These are phyloP conservation scores for Eulemur macaco DNA, from an alignment of 2,113 vertebrate genomes.

Conservation along the genomic window DNA sequence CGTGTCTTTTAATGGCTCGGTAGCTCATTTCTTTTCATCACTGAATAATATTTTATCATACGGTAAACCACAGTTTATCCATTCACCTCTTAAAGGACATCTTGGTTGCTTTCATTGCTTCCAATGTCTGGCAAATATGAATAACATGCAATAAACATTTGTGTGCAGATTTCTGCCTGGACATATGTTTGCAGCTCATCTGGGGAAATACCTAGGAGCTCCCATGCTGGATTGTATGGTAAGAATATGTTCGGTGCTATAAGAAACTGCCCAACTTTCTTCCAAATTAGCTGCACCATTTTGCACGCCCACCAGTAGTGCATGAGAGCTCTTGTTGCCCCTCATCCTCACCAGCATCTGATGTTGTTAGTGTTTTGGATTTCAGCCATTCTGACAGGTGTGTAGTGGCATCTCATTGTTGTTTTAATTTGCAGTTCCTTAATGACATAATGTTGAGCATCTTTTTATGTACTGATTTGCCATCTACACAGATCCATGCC, in stretches of 20 bases:
- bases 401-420: too few relatives aligned
- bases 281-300: neutral
- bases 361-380: neutral
- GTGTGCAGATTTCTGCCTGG: neutral
- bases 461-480: neutral
- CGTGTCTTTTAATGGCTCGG: neutral
- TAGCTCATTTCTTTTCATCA: neutral
- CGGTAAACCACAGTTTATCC: neutral
- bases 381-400: neutral
- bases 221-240: too few relatives aligned
- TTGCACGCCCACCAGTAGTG: too few relatives aligned
- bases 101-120: neutral
- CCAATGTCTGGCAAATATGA: neutral
- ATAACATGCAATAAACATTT: neutral
- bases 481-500: neutral
- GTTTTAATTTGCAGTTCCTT: neutral
- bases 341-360: neutral
- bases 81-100: neutral
- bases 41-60: neutral
- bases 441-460: too few relatives aligned
- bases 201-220: neutral
- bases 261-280: neutral
- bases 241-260: neutral
- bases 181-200: neutral
- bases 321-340: neutral